Evolutionary conservation across 1,140 invertebrate species (phyloP), one percentile per base, ranked within the genome.

Genomic region (Papilio polytes): DNA sequence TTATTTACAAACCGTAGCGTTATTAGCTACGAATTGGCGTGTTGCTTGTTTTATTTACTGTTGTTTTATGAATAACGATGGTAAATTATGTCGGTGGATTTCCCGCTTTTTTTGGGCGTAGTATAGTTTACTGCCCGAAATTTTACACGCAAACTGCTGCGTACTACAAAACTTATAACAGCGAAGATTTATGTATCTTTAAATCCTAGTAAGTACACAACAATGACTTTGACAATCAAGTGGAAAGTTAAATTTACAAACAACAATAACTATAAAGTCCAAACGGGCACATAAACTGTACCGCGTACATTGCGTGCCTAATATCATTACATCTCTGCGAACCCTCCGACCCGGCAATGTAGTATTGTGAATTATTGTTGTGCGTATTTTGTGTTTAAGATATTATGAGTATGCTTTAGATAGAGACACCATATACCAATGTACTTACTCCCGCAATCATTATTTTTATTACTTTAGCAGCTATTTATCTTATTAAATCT

Each of bases 251-350:
- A 76, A 76, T 76, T 76, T 36, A 76, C 74, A 51, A 76, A 76
- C 74, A 76, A 53, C 41, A 76, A 76, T 76, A 76, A 51, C 74
- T 26, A 76, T 76, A 76, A 76, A 76, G 12, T 51, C 74, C 46
- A 46, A 76, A 51, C 48, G 44, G 15, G 48, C 20, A 51, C 22
- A 74, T 76, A 76, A 76, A 76, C 20, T 48, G 15, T 51, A 76
- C 74, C 74, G 41, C 74, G 48, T 53, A 76, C 74, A 76, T 76
- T 76, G 74, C 74, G 74, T 76, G 74, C 53, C 6, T 76, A 76
- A 76, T 76, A 76, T 53, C 74, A 31, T 46, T 76, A 51, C 74
- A 31, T 76, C 46, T 51, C 48, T 26, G 74, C 74, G 22, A 48
- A 53, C 26, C 26, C 63, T 70, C 63, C 22, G 26, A 31, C 63